Conservation (phyloP, 1,140 invertebrate genomes). For the Aricia agestis region DNA sequence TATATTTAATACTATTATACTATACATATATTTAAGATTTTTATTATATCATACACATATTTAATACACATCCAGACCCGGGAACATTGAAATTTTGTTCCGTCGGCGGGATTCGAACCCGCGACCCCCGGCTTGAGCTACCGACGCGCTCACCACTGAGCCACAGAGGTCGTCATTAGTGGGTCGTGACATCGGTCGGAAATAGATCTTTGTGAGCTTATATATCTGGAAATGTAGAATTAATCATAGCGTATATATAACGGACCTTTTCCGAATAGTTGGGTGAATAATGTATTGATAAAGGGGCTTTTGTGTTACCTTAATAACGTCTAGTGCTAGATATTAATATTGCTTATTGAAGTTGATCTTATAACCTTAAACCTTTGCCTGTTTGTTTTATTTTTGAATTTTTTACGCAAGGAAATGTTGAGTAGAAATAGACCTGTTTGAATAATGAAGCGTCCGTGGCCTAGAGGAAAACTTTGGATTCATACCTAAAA, state of each 20-base stretch:
- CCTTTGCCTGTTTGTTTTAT: not conserved
- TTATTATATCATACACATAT: no score
- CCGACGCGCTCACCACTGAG: no score
- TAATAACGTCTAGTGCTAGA: not conserved
- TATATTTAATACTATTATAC: no score
- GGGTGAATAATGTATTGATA: not conserved
- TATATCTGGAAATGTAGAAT: slow-evolving; percentile 7
- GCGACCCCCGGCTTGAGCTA: no score
- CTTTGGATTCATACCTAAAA: no score
- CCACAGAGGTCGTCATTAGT: no score
- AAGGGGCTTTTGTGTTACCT: not conserved
- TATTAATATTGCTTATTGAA: not conserved
- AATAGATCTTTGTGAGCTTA: not conserved
- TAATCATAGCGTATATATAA: not conserved
- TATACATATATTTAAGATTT: no score
- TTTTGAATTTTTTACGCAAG: not conserved
- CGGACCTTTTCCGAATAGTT: not conserved
- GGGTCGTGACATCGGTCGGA: not conserved
- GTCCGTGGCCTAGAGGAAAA: no score
- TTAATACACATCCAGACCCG: no score
- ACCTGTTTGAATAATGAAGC: no score
- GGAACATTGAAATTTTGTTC: no score
- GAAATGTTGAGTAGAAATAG: not conserved
- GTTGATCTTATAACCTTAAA: not conserved
- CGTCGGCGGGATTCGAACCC: no score